Evolutionary conservation across 2,797 vertebrate species (phyloP).

Genomic region (Sebastes taczanowskii): DNA sequence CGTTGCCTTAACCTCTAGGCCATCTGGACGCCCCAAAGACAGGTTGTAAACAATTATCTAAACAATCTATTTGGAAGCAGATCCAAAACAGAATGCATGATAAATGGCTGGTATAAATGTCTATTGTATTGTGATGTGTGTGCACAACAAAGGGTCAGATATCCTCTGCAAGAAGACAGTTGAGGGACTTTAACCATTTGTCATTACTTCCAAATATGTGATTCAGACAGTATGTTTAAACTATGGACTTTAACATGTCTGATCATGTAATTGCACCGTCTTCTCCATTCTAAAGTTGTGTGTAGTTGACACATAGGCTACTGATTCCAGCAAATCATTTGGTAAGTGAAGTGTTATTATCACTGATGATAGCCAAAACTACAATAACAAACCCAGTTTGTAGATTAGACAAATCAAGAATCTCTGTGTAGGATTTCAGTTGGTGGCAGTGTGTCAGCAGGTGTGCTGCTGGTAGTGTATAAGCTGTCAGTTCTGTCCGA

Average conservation of each 20-base stretch:
- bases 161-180: neutral
- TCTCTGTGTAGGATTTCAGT: neutral
- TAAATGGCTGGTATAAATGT: neutral
- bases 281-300: neutral
- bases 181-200: neutral
- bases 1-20: neutral
- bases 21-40: neutral
- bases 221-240: neutral
- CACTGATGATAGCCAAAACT: neutral
- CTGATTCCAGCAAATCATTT: neutral
- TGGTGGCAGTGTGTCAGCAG: neutral
- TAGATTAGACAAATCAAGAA: neutral
- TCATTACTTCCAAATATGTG: neutral
- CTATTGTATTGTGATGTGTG: neutral
- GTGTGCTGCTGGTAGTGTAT: constrained; percentile 5
- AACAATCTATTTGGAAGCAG: neutral
- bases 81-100: neutral
- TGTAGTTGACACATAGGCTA: neutral
- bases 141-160: neutral
- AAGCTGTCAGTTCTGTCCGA: neutral
- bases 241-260: neutral
- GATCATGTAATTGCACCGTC: neutral
- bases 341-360: neutral
- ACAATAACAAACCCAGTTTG: neutral
- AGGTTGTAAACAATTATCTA: neutral